Conservation (phyloP, 2,113 vertebrate species). For the Ceratotherium simum region DNA sequence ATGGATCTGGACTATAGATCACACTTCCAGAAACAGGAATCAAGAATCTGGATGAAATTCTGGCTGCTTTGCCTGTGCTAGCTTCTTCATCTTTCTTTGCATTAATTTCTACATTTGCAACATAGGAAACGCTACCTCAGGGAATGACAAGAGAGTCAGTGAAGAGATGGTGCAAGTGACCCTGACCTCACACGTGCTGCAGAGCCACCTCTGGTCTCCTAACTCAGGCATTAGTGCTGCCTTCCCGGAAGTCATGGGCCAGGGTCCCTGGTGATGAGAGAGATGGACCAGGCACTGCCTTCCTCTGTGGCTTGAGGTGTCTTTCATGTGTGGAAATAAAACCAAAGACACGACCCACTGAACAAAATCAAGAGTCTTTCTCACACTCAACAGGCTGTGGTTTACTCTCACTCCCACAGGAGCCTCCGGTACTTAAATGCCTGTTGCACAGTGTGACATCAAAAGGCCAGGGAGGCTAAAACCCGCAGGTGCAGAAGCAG, state of each 20-base stretch:
- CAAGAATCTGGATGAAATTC: neutral
- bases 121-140: neutral
- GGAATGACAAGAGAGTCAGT: neutral
- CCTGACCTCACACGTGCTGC: neutral
- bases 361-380: neutral
- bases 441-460: too few relatives aligned
- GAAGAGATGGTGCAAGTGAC: neutral
- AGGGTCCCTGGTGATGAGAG: neutral
- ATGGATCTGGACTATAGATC: neutral
- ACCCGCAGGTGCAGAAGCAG: too few relatives aligned
- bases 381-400: neutral
- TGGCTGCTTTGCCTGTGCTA: neutral
- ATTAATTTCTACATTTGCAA: neutral
- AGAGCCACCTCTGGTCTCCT: too few relatives aligned
- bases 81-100: neutral
- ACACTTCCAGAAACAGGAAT: neutral
- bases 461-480: too few relatives aligned
- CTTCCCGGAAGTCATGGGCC: neutral
- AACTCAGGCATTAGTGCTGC: too few relatives aligned
- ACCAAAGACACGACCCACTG: neutral
- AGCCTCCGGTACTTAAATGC: too few relatives aligned
- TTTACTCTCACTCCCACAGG: too few relatives aligned
- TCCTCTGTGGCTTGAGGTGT: neutral
- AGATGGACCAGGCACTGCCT: too few relatives aligned
- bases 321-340: neutral